phyloP scores from a whole-genome alignment of 2,113 vertebrate genomes.

The Onychostoma macrolepis region DNA sequence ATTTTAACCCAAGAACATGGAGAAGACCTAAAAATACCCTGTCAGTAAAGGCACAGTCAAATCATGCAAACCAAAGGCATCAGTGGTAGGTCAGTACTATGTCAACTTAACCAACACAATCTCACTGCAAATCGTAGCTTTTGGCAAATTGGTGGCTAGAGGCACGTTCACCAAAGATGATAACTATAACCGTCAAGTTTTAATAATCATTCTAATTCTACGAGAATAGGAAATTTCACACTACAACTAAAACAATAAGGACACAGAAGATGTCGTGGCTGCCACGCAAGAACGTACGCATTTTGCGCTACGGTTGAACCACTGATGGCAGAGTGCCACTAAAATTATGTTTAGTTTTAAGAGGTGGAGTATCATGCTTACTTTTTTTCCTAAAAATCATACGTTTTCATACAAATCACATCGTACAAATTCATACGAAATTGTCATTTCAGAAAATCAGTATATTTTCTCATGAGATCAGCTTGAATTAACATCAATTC shows the following conservation, averaged over 20 bases:
- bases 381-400: not conserved
- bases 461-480: not conserved
- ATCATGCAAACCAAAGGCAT: slow-evolving; percentile 54
- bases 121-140: not conserved
- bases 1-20: slow-evolving; percentile 54
- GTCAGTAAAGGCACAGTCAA: slow-evolving; percentile 59
- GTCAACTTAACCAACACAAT: not conserved
- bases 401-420: not conserved
- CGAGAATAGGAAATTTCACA: not conserved
- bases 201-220: not conserved
- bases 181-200: no score
- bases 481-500: not conserved
- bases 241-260: not conserved
- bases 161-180: no score
- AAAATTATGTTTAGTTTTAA: not conserved
- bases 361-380: not conserved
- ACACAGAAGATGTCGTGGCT: no score
- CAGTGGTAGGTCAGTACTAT: not conserved
- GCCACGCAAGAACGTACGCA: no score
- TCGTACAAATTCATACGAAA: not conserved
- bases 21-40: slow-evolving; percentile 58
- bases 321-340: no score
- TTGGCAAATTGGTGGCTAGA: not conserved
- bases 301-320: no score
- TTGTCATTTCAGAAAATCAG: not conserved